These are phyloP conservation scores for Drosophila rhopaloa DNA, from an alignment of 1,140 invertebrate genomes.

Conservation along the genomic window DNA sequence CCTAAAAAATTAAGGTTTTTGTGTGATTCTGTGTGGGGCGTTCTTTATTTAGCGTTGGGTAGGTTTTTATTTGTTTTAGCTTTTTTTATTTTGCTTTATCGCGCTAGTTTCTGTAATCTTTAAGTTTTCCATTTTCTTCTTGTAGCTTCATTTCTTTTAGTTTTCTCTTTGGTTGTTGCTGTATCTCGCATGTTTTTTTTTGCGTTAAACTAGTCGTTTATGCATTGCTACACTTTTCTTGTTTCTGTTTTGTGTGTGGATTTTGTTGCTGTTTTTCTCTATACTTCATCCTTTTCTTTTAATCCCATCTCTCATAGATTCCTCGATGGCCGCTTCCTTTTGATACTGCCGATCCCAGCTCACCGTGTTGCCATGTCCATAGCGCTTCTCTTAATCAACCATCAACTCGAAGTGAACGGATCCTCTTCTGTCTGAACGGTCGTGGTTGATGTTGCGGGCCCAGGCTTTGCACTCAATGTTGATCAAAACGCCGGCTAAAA, in stretches of 20 bases:
- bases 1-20: conserved; percentile 66
- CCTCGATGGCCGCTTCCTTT: conserved; percentile 22
- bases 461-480: conserved; percentile 98
- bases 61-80: conserved; percentile 41
- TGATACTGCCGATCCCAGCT: conserved; percentile 13
- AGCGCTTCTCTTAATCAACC: conserved; percentile 90
- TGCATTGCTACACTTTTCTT: conserved; percentile 56
- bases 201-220: conserved; percentile 53
- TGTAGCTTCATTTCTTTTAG: conserved; percentile 56
- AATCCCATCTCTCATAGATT: conserved; percentile 37
- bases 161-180: conserved; percentile 78
- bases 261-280: conserved; percentile 23
- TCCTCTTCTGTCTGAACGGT: conserved; percentile 94
- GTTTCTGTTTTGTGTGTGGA: conserved; percentile 53
- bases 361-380: conserved; percentile 17
- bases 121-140: conserved; percentile 52
- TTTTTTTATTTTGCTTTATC: conserved; percentile 52
- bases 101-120: conserved; percentile 41
- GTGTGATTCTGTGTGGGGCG: conserved; percentile 36
- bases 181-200: conserved; percentile 67
- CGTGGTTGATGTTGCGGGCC: conserved; percentile 96
- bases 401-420: conserved; percentile 98
- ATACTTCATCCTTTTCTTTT: conserved; percentile 8
- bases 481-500: conserved; percentile 92
- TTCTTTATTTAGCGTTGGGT: conserved; percentile 69